Conservation (phyloP, 1,140 invertebrate genomes). For the Myzus persicae region DNA sequence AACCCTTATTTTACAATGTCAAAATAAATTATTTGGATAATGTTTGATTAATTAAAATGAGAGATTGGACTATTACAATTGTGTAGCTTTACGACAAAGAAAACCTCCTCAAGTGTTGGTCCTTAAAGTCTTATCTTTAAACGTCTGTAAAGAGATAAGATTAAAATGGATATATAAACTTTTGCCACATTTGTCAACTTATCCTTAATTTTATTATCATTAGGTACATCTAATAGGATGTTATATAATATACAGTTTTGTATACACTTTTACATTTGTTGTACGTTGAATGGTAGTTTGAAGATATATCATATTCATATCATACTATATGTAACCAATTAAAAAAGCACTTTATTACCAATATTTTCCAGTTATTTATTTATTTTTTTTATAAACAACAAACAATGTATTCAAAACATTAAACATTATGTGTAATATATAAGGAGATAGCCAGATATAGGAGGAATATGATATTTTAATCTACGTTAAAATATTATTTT, state of each 20-base stretch:
- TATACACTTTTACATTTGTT: not conserved
- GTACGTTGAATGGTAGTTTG: not conserved
- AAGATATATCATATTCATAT: not conserved
- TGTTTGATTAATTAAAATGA: not conserved
- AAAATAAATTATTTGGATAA: slow-evolving; percentile 14
- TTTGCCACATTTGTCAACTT: slow-evolving; percentile 42
- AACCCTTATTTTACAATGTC: not conserved
- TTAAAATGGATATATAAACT: slow-evolving; percentile 11
- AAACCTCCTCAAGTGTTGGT: not conserved
- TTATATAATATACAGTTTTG: not conserved
- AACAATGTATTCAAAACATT: not conserved
- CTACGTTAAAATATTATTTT: not conserved
- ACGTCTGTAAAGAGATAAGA: not conserved
- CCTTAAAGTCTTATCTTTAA: slow-evolving; percentile 29
- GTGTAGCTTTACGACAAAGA: not conserved
- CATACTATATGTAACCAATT: not conserved
- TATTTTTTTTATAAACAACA: no score
- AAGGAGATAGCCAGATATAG: no score
- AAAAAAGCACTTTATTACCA: not conserved
- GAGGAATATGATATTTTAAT: not conserved
- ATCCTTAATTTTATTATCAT: slow-evolving; percentile 23
- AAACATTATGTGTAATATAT: not conserved
- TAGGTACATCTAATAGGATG: not conserved
- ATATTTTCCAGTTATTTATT: not conserved
- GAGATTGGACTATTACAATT: not conserved